phyloP scores from a whole-genome alignment of 2,888 invertebrate species.

The Philereme vetulata region DNA sequence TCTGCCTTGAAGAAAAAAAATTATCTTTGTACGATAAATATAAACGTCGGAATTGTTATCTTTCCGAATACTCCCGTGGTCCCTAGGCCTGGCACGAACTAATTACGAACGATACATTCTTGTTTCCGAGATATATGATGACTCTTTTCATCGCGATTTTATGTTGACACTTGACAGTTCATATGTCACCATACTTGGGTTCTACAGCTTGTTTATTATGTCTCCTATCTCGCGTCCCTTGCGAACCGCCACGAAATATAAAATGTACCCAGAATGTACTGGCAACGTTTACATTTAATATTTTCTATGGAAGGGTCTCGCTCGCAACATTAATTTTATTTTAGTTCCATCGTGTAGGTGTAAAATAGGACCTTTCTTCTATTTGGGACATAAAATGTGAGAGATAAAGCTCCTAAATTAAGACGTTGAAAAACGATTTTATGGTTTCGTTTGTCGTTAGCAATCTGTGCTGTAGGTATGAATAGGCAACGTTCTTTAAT shows the following conservation, averaged over 20 bases:
- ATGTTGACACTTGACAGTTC: too few species aligned
- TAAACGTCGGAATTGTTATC: too few species aligned
- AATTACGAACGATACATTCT: too few species aligned
- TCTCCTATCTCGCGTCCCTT: constrained; percentile 22
- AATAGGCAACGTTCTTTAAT: too few species aligned
- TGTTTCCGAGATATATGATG: too few species aligned
- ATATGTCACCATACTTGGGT: not conserved
- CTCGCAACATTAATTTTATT: constrained; percentile 42
- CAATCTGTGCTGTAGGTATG: too few species aligned
- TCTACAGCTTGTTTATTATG: constrained; percentile 7
- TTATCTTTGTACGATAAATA: too few species aligned
- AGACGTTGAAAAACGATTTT: not conserved
- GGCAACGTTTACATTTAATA: constrained; percentile 37
- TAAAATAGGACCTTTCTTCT: constrained; percentile 32
- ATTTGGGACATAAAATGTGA: constrained; percentile 10
- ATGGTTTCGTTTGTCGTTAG: not conserved
- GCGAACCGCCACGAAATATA: constrained; percentile 33
- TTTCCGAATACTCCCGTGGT: too few species aligned
- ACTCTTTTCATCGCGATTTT: too few species aligned
- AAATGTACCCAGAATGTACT: constrained; percentile 33
- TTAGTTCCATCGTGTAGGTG: constrained; percentile 42
- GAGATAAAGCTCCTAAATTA: constrained; percentile 3
- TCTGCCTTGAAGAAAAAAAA: too few species aligned
- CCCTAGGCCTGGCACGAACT: too few species aligned
- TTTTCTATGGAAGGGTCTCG: constrained; percentile 40